Evolutionary conservation across 2,888 invertebrate genomes (phyloP), one percentile per base, ranked within the genome.

Genomic region (Megastigmus dorsalis): DNA sequence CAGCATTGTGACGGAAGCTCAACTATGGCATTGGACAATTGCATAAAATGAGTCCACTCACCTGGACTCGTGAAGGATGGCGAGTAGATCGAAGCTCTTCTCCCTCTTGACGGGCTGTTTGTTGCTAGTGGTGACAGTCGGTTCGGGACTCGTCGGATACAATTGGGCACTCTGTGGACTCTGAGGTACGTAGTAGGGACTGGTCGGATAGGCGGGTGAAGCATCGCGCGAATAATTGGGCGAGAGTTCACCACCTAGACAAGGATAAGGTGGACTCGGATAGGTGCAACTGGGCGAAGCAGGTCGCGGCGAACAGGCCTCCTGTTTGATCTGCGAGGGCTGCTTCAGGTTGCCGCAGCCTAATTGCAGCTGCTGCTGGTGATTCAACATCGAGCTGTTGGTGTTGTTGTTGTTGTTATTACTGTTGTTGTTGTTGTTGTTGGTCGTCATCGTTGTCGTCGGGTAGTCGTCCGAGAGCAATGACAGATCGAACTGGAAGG

Each of bases 401-500:
- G 15, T 13, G 9, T 5, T 5, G 26, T 38, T 3, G n/a, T 59
- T 10, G 65, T 26, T 38, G 57, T 15, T 41, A 43, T 15, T 30
- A 36, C 10, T 6, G 18, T 54, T n/a, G 66, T 50, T 15, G 18
- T 68, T 3, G 9, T 18, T 10, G 33, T 5, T 3, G 38, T 23
- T 4, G 52, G 33, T 5, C 5, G 38, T 23, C 2, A 45, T 18
- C 0, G n/a, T 72, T 7, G 30, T 4, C 30, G 79, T 79, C 50
- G 82, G 80, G 79, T 86, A 87, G 66, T 88, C 87, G 74, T 91
- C 91, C 80, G 94, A 93, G 83, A 95, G 91, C 67, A 95, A 90
- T 20, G 94, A 94, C 79, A 93, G 87, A 86, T 93, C 93, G 86
- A 93, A 93, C 80, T 91, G 91, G 81, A 93, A 92, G 62, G 93